Percentiles rank a stretch among this genome's conserved stretches.
Conservation (phyloP, 2,113 vertebrate species). For the Miniopterus natalensis region DNA sequence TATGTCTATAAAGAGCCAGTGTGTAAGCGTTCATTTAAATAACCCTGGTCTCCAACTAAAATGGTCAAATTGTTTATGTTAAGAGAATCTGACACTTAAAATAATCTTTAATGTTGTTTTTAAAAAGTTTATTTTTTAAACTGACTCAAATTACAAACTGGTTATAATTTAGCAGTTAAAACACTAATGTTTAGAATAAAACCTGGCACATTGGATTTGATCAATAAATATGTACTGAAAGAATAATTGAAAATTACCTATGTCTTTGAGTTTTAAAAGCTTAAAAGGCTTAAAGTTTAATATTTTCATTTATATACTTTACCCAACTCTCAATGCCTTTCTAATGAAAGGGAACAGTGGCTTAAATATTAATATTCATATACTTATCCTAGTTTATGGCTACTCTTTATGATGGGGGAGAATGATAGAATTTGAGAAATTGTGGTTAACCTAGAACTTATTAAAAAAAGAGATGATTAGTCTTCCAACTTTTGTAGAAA, state of each 20-base stretch:
- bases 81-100: slow-evolving; percentile 27
- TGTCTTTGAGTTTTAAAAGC: slow-evolving; percentile 23
- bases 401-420: background rate
- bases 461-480: background rate
- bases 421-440: slow-evolving; percentile 43
- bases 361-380: background rate
- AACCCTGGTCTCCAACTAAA: background rate
- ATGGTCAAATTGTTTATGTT: background rate
- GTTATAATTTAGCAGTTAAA: background rate
- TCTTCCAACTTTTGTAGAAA: background rate
- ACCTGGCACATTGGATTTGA: background rate
- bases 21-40: slow-evolving; percentile 21
- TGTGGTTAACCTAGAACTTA: slow-evolving; percentile 15
- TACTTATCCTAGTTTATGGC: background rate
- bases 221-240: background rate
- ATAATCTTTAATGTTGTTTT: slow-evolving; percentile 13
- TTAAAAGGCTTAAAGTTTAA: background rate
- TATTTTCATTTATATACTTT: slow-evolving; percentile 23
- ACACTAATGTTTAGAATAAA: background rate
- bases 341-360: background rate
- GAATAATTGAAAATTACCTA: background rate
- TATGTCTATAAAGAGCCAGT: background rate
- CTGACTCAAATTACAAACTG: background rate
- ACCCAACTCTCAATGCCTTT: background rate
- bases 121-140: slow-evolving; percentile 20